Base-by-base conservation (phyloP, 2,797 vertebrate species). In the Sebastes taczanowskii region DNA sequence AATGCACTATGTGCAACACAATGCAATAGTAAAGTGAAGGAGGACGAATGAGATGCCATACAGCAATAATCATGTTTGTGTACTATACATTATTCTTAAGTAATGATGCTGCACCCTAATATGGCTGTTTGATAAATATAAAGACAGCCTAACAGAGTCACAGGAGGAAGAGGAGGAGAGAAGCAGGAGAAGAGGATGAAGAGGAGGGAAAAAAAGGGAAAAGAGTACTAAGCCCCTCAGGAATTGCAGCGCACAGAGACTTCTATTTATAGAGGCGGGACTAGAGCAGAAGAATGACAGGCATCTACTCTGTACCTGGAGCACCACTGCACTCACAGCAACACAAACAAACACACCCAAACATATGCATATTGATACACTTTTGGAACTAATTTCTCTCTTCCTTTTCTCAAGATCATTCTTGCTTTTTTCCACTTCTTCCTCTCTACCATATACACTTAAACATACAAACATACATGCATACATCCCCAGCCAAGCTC, bases 261-360 rank as follows among this genome's bases (percentile, higher is more conserved):
- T 82, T 93, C 90, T 95, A 94, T 95, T 94, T 94, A 92, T 94
- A 94, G 91, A 92, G 89, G 85, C 59, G 86, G 88, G 88, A 91
- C 89, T 80, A 84, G 81, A 91, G 85, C 83, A 65, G 60, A 74
- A 86, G 85, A 85, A 80, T 93, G 93, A 95, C 90, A 94, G 91
- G 73, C 85, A 87, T 88, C 85, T 68, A 72, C 77, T 87, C 84
- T 63, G 62, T 79, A 93, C 90, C 84, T 84, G 74, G 74, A 91
- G 84, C 77, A 59, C 75, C 82, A 70, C 82, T 76, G 62, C 13
- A 46, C 76, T 83, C 83, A 74, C 74, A 64, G 34, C 22, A 71
- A 87, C 77, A 87, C 74, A 86, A 75, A 86, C 77, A 91, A 88
- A 88, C 73, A 74, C 59, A 81, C 14, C 38, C 63, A 86, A 77